These are phyloP conservation scores for Philhelius pedissequus DNA, from an alignment of 2,888 invertebrate genomes.

Conservation along the genomic window DNA sequence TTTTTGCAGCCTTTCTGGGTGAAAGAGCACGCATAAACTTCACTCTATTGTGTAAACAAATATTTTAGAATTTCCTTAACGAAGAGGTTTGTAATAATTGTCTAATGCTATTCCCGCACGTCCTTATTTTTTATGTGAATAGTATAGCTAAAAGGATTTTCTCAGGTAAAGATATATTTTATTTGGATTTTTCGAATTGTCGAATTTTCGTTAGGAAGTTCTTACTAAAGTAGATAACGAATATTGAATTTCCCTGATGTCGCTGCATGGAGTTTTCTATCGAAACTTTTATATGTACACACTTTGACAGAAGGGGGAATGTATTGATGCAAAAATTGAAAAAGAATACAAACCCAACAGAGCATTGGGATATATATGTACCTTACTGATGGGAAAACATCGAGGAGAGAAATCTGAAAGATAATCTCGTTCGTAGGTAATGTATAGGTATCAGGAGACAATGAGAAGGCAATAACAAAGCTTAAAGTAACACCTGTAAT, in stretches of 20 bases:
- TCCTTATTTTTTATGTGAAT: too few species aligned
- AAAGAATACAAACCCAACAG: not conserved
- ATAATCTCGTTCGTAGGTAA: too few species aligned
- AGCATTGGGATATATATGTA: not conserved
- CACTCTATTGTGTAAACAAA: not conserved
- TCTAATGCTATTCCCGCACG: too few species aligned
- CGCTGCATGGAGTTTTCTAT: not conserved
- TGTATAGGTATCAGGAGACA: too few species aligned
- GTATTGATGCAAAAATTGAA: not conserved
- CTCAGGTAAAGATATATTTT: too few species aligned
- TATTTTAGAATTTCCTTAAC: not conserved
- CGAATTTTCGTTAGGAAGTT: not conserved
- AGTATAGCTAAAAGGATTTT: too few species aligned
- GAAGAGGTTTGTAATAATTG: not conserved
- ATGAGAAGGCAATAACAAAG: not conserved
- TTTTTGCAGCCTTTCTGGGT: not conserved
- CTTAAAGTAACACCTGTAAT: not conserved
- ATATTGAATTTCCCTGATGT: not conserved
- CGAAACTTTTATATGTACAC: not conserved
- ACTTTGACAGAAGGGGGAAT: not conserved
- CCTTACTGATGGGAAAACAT: not conserved
- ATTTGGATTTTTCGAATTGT: too few species aligned
- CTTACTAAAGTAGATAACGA: too few species aligned
- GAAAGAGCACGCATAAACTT: not conserved
- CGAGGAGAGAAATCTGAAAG: not conserved